phyloP scores from a whole-genome alignment of 2,113 vertebrate species.

The Scophthalmus maximus region DNA sequence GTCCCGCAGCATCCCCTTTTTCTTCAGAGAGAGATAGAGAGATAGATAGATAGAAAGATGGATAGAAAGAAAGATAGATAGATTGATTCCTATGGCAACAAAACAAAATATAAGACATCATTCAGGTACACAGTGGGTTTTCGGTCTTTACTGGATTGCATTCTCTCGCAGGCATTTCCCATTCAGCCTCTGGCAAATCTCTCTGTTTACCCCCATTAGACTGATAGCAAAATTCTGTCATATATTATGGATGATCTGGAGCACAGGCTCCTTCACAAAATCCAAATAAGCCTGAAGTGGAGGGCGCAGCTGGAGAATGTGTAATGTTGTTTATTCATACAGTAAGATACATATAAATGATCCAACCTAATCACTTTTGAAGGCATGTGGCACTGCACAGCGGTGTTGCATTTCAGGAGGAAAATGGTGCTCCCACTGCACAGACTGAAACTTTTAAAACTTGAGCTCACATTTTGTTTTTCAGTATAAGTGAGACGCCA shows the following conservation, averaged over 20 bases:
- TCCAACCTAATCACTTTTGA: slow-evolving; percentile 52
- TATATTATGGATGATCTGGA: slow-evolving; percentile 75
- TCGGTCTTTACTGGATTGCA: slow-evolving; percentile 48
- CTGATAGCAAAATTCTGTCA: slow-evolving; percentile 69
- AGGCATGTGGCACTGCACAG: slow-evolving; percentile 37
- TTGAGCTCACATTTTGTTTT: slow-evolving; percentile 27
- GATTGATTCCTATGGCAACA: too few species aligned
- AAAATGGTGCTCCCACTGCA: not conserved
- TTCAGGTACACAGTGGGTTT: slow-evolving; percentile 23
- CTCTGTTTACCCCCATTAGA: slow-evolving; percentile 73
- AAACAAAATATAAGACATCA: too few species aligned
- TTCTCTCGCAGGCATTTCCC: slow-evolving; percentile 63
- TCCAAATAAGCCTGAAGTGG: slow-evolving; percentile 63
- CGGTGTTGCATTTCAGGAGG: slow-evolving; percentile 2
- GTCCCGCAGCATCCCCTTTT: too few species aligned
- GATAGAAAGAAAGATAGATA: slow-evolving; percentile 17
- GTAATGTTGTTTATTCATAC: slow-evolving; percentile 63
- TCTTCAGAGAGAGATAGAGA: too few species aligned
- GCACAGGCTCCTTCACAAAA: slow-evolving; percentile 64
- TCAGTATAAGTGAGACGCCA: not conserved
- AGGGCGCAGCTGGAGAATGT: slow-evolving; percentile 61
- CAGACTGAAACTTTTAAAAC: not conserved
- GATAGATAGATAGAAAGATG: slow-evolving; percentile 5
- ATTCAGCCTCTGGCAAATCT: slow-evolving; percentile 67
- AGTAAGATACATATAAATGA: slow-evolving; percentile 51